A percentile compares a stretch with the other conserved stretches of the same genome.
These are phyloP conservation scores for Siniperca undulata DNA, from an alignment of 2,797 vertebrate genomes.

Conservation along the genomic window DNA sequence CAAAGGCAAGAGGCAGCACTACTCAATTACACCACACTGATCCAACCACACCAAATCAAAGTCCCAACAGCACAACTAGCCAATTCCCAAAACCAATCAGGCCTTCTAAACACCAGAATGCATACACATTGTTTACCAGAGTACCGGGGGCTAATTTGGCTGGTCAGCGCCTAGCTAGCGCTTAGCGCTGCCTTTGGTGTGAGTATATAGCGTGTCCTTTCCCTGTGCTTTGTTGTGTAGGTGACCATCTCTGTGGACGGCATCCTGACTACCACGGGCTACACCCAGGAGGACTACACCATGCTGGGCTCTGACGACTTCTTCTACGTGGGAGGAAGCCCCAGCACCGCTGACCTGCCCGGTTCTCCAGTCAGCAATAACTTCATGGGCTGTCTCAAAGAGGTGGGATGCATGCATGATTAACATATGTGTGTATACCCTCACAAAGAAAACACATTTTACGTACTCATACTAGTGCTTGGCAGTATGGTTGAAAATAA, in stretches of 20 bases:
- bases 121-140: constrained; percentile 76
- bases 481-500: neutral
- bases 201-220: constrained; percentile 99
- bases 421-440: neutral
- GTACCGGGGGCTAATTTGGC: constrained; percentile 84
- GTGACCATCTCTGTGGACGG: constrained; percentile 99
- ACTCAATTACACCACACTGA: constrained; percentile 62
- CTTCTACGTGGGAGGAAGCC: constrained; percentile 99
- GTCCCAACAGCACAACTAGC: constrained; percentile 64
- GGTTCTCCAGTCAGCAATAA: constrained; percentile 99
- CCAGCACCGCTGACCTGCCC: constrained; percentile 98
- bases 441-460: neutral
- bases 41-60: constrained; percentile 63
- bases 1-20: constrained; percentile 44
- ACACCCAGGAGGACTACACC: constrained; percentile 99
- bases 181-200: constrained; percentile 88
- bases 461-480: neutral
- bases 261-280: constrained; percentile 99
- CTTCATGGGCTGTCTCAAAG: constrained; percentile 99
- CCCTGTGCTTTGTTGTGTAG: constrained; percentile 99
- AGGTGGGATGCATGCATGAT: constrained; percentile 83
- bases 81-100: constrained; percentile 72
- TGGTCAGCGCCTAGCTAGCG: constrained; percentile 82
- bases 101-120: constrained; percentile 65
- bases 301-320: constrained; percentile 99